Evolutionary conservation across 2,888 invertebrate genomes (phyloP).

Genomic region (Melanophora roralis): DNA sequence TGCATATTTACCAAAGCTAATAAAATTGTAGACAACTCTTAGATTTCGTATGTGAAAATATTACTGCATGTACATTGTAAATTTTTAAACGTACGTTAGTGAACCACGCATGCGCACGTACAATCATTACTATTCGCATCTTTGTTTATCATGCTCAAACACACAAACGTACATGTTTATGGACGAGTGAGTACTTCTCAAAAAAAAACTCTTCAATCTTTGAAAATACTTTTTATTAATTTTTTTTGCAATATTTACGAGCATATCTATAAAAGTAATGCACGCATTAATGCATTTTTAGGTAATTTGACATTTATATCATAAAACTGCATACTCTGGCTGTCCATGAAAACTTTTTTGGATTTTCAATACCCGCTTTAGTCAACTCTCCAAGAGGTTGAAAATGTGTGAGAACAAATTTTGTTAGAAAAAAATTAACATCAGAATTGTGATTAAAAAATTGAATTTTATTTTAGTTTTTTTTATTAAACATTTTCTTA

Average conservation of each 20-base stretch:
- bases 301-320: slow-evolving; percentile 55
- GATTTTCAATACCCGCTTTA: neutral
- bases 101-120: slow-evolving; percentile 48
- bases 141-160: neutral
- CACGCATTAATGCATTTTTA: slow-evolving; percentile 50
- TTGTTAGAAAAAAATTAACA: slow-evolving; percentile 15
- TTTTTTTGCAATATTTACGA: slow-evolving; percentile 22
- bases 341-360: neutral
- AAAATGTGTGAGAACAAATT: slow-evolving; percentile 41
- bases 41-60: neutral
- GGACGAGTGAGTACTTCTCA: neutral
- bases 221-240: neutral
- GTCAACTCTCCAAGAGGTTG: neutral
- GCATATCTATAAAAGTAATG: slow-evolving; percentile 29
- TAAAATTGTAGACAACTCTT: slow-evolving; percentile 19
- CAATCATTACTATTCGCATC: neutral
- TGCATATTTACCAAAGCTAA: neutral
- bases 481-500: slow-evolving; percentile 41
- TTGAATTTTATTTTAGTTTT: neutral
- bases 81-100: neutral
- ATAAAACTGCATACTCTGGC: slow-evolving; percentile 40
- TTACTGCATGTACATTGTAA: neutral
- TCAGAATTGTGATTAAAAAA: neutral
- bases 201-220: slow-evolving; percentile 25
- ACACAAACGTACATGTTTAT: too few relatives aligned